phyloP scores from a whole-genome alignment of 2,888 invertebrate genomes.

The Cyclophora albipunctata region DNA sequence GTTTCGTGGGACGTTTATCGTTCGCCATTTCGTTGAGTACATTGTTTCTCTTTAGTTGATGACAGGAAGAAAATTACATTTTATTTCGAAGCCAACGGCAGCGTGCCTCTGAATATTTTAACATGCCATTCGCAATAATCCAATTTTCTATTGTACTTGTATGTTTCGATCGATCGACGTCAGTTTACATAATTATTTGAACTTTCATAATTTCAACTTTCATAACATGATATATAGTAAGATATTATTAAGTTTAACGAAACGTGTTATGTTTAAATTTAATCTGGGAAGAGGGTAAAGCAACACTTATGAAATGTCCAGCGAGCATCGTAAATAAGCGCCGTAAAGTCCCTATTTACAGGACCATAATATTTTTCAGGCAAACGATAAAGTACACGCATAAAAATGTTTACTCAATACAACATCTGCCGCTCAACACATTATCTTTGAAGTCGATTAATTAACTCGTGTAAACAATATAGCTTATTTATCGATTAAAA shows the following conservation, averaged over 20 bases:
- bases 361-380: background rate
- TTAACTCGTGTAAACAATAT: slow-evolving; percentile 19
- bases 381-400: slow-evolving; percentile 10
- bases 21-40: slow-evolving; percentile 2
- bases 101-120: slow-evolving; percentile 1
- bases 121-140: slow-evolving; percentile 4
- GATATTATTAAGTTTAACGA: too few species aligned
- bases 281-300: too few species aligned
- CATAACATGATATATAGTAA: too few species aligned
- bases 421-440: slow-evolving; percentile 16
- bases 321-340: too few species aligned
- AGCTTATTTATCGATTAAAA: slow-evolving; percentile 32
- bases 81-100: slow-evolving; percentile 1
- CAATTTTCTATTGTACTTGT: slow-evolving; percentile 3
- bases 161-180: slow-evolving; percentile 2
- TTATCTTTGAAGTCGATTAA: slow-evolving; percentile 22
- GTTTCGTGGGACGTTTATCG: background rate
- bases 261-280: too few species aligned
- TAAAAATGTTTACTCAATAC: slow-evolving; percentile 19
- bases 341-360: too few species aligned
- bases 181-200: background rate
- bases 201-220: too few species aligned
- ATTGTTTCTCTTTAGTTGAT: slow-evolving; percentile 5
- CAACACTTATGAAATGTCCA: too few species aligned
- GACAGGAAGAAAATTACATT: slow-evolving; percentile 1